Conservation (phyloP, 2,888 invertebrate genomes). For the Myathropa florea region DNA sequence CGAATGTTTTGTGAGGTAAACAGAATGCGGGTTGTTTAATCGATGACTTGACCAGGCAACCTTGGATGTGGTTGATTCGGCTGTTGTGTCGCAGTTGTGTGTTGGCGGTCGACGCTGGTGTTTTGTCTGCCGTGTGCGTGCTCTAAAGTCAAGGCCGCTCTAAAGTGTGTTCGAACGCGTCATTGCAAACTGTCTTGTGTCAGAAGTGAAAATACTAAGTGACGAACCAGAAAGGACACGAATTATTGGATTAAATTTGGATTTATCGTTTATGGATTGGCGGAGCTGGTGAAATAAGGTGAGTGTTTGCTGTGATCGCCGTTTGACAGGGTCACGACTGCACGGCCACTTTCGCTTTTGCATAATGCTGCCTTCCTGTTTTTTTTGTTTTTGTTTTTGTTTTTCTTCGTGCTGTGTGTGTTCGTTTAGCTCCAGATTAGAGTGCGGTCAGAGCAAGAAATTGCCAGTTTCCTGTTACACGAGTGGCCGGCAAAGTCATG, state of each 20-base stretch:
- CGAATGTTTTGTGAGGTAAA: conserved; percentile 62
- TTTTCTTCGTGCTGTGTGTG: not conserved
- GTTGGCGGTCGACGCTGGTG: conserved; percentile 17
- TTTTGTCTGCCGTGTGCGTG: conserved; percentile 31
- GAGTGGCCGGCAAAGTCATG: not conserved
- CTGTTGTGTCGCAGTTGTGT: conserved; percentile 23
- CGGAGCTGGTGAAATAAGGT: not conserved
- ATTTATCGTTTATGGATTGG: not conserved
- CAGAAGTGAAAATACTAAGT: not conserved
- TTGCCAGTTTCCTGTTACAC: not conserved
- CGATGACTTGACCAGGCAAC: conserved; percentile 62
- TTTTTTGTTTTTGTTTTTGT: no score
- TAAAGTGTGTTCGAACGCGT: conserved; percentile 1
- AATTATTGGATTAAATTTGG: not conserved
- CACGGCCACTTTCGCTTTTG: not conserved
- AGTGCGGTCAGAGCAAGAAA: not conserved
- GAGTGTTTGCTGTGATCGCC: not conserved
- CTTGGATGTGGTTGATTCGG: conserved; percentile 54
- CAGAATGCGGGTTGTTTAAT: conserved; percentile 61
- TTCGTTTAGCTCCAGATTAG: not conserved
- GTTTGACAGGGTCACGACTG: not conserved
- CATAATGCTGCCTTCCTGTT: not conserved
- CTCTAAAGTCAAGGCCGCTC: conserved; percentile 58
- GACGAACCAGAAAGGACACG: not conserved
- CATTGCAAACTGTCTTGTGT: not conserved